Evolutionary conservation across 2,888 invertebrate species (phyloP).

Genomic region (Asteroscopus sphinx): DNA sequence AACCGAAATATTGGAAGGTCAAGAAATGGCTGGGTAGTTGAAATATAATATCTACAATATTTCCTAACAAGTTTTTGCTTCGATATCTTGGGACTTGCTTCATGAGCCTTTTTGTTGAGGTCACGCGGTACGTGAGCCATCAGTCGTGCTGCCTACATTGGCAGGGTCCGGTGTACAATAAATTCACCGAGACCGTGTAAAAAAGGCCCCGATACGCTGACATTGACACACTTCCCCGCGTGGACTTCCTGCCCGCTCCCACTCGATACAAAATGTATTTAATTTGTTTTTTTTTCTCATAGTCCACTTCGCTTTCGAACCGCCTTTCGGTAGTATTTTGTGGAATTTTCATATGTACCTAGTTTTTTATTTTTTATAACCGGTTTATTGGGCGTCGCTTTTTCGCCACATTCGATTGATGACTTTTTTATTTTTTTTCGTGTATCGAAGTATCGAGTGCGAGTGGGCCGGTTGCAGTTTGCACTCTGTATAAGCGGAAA

Average conservation of each 20-base stretch:
- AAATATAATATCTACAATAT: constrained; percentile 6
- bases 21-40: constrained; percentile 21
- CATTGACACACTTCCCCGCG: constrained; percentile 85
- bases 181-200: constrained; percentile 65
- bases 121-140: constrained; percentile 38
- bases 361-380: constrained; percentile 61
- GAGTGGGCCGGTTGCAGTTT: constrained; percentile 53
- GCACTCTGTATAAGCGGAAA: constrained; percentile 50
- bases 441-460: constrained; percentile 45
- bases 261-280: constrained; percentile 68
- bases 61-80: constrained; percentile 36
- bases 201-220: constrained; percentile 75
- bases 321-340: constrained; percentile 70
- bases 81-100: constrained; percentile 41
- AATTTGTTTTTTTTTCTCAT: constrained; percentile 70
- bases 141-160: constrained; percentile 48
- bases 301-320: constrained; percentile 68
- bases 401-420: constrained; percentile 59
- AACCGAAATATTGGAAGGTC: constrained; percentile 41
- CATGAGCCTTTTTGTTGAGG: constrained; percentile 48
- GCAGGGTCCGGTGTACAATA: constrained; percentile 54
- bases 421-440: constrained; percentile 57
- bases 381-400: constrained; percentile 63
- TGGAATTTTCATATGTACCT: constrained; percentile 64
- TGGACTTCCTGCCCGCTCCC: constrained; percentile 73